Evolutionary conservation across 1,140 invertebrate species (phyloP), one percentile per base, ranked within the genome.

Genomic region (Scaptomyza montana): DNA sequence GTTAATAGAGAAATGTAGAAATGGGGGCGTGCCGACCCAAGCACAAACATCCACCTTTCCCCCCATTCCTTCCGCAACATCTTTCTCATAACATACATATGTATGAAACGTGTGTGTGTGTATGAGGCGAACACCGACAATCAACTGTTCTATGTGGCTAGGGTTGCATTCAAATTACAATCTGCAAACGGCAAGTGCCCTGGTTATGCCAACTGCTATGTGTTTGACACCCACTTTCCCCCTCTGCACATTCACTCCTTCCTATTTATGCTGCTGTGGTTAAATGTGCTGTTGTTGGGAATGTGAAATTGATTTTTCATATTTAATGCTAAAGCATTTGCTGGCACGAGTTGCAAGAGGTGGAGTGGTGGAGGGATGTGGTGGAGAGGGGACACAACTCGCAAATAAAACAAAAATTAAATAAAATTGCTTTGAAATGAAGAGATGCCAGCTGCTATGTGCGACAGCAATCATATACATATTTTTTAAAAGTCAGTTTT

Each of bases 231-330:
- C 39, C 39, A 8, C 36, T 12, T 1, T 39, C 3, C 12, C 39
- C 39, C 28, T 13, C 16, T 30, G 7, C 7, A 8, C 30, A 39
- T 8, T 25, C 60, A 9, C 8, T 2, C 61, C 56, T 47, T 47
- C 46, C 33, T 9, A 36, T 33, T 13, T 25, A 45, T 54, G 41
- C 70, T 74, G 72, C 64, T 82, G 66, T 60, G 69, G 81, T 72
- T 80, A 61, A 25, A 25, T 25, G 21, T 25, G 21, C 3, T 25
- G 21, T 68, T 59, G 49, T n/a, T 53, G 19, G 51, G 76, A 70
- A 77, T 64, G 55, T 80, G 66, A 72, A 85, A 86, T 86, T 77
- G 81, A 85, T 80, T 85, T 80, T 85, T 80, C 74, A 80, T 84
- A 74, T 84, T 70, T 65, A 79, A 77, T 74, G 74, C 51, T 13